Percentiles rank a stretch among this genome's conserved stretches.
Evolutionary conservation across 2,888 invertebrate genomes (phyloP).

Genomic region (Aphidoletes aphidimyza): DNA sequence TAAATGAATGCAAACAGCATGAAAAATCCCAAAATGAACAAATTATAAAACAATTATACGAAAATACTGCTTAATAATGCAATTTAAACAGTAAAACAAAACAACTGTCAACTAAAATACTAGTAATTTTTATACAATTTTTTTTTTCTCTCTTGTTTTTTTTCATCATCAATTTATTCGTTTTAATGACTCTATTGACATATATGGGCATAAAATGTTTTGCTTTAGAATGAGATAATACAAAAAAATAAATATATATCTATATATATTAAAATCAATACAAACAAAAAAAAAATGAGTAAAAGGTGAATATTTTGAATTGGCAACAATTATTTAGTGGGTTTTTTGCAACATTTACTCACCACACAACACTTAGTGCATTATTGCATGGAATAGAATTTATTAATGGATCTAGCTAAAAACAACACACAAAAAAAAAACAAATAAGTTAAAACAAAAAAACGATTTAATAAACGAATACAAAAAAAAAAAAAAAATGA

Average conservation of each 20-base stretch:
- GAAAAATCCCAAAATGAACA: neutral
- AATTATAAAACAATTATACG: too few species aligned
- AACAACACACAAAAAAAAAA: neutral
- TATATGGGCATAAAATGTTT: neutral
- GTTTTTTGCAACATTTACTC: conserved; percentile 2
- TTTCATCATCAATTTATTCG: neutral
- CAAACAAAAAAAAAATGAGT: too few species aligned
- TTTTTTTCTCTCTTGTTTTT: too few species aligned
- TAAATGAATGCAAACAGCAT: too few species aligned
- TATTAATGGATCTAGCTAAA: neutral
- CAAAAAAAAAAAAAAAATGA: neutral
- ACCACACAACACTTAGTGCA: neutral
- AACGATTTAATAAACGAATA: neutral
- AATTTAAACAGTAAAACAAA: too few species aligned
- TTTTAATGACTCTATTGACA: too few species aligned
- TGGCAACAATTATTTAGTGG: conserved; percentile 37
- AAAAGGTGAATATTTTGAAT: neutral
- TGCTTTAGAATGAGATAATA: neutral
- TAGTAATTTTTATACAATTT: too few species aligned
- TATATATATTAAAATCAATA: too few species aligned
- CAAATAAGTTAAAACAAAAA: neutral
- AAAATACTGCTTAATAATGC: too few species aligned
- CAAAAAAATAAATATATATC: too few species aligned
- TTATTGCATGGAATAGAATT: conserved; percentile 2
- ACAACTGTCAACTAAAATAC: too few species aligned